These are phyloP conservation scores for Pterostichus niger DNA, from an alignment of 2,888 invertebrate species.

Conservation along the genomic window DNA sequence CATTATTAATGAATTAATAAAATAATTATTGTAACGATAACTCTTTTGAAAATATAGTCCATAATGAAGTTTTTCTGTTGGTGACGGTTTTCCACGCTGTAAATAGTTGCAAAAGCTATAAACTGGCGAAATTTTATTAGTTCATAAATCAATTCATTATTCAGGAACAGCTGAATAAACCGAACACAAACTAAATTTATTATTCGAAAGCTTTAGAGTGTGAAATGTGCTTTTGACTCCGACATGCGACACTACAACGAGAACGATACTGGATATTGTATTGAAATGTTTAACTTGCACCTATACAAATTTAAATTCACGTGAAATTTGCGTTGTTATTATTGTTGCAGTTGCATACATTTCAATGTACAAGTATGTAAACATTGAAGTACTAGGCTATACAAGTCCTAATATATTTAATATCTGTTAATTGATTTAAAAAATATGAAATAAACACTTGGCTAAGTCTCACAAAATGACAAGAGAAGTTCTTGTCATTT, in stretches of 20 bases:
- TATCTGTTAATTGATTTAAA: neutral
- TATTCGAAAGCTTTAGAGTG: constrained; percentile 42
- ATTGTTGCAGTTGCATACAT: neutral
- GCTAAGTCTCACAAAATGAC: too few species aligned
- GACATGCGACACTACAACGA: constrained; percentile 17
- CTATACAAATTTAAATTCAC: constrained; percentile 3
- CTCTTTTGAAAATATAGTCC: neutral
- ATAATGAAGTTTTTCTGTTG: constrained; percentile 13
- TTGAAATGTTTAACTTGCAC: constrained; percentile 23
- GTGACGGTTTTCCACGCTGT: constrained; percentile 2
- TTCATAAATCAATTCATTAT: constrained; percentile 42
- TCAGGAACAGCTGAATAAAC: constrained; percentile 18
- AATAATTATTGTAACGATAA: neutral
- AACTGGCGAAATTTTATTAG: constrained; percentile 14
- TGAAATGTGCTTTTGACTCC: constrained; percentile 42
- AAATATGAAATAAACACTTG: too few species aligned
- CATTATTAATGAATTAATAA: constrained; percentile 5
- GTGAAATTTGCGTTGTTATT: neutral
- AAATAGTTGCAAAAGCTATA: constrained; percentile 26
- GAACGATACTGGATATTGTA: neutral
- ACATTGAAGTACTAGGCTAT: constrained; percentile 6
- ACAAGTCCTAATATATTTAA: neutral
- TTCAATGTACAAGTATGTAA: constrained; percentile 12
- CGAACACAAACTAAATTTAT: constrained; percentile 23
- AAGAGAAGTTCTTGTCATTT: too few species aligned